Base-by-base conservation (phyloP, 2,113 vertebrate species). In the Dasyprocta punctata region DNA sequence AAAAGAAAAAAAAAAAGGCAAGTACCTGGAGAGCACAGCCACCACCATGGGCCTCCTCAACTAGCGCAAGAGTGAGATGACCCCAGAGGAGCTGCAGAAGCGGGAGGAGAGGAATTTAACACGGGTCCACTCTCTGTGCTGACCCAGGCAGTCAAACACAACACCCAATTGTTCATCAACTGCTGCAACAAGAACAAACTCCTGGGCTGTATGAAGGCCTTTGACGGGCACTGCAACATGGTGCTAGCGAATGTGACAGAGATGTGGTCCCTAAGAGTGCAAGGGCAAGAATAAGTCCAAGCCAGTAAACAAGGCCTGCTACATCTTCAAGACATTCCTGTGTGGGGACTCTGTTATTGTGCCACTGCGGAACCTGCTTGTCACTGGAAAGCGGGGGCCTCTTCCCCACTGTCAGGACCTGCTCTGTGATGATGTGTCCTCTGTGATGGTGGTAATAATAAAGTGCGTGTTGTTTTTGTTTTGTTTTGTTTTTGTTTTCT, bases 111-210 rank as follows among this genome's bases (percentile, higher is more conserved):
- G 75, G 99, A 99, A 96, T 99, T 99, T 97, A 99, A 99, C 99
- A 99, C 99, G 0, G 99, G 99, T 0, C 99, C 99, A 0, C 98
- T 99, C 41, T 99, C 99, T 0, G 99, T 99, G 54, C 99, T 99
- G 89, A 99, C 99, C 0, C 99, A 99, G 98, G 99, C 99, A 0
- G 99, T 99, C 20, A 99, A 99, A 97, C 99, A 99, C 98, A 99
- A 99, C 98, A 99, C 99, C 0, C 99, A 99, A 94, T 99, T 99
- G 73, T 99, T 99, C 65, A 99, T 99, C 93, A 99, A 99, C 98
- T 99, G 99, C 92, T 99, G 99, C 98, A 99, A 99, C 97, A 99
- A 99, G 98, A n/a, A n/a, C n/a, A 99, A 99, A 85, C 99, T 99
- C 22, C 98, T 99, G 16, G 99, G 99, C 0, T 98, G 99, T 0